Evolutionary conservation across 1,140 invertebrate genomes (phyloP), one percentile per base, ranked within the genome.

Genomic region (Aleiodes sp.): DNA sequence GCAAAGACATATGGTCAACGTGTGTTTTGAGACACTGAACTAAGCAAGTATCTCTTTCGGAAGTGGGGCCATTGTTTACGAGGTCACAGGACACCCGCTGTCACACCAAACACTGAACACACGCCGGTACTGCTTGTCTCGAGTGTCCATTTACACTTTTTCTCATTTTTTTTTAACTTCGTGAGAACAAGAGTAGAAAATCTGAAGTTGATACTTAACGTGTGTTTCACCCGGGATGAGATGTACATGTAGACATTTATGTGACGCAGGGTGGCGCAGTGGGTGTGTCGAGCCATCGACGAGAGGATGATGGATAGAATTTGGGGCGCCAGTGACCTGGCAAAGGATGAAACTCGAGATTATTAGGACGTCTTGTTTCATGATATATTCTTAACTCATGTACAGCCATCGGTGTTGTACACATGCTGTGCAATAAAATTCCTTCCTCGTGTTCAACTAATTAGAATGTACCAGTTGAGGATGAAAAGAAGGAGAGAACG

Each of bases 31-130:
- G 41, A 65, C 8, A 43, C 4, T 10, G 46, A 52, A 16, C 3
- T 12, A 6, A 2, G 21, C 8, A 1, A 9, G 19, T 19, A 52
- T 52, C 16, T 24, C 46, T 3, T 26, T 52, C 4, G 21, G 46
- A 52, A 52, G 6, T 52, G 21, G 21, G 12, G 8, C 19, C 21
- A 52, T 52, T 31, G 56, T 59, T 59, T 59, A 59, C 70, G 68
- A 68, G 62, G 72, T 71, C 60, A 64, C 56, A 66, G 66, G 72
- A 78, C 74, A 78, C 70, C 71, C 57, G 73, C 77, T 81, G 79
- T 82, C 81, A 76, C 73, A 76, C 77, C 76, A 79, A 83, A 82
- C 77, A 80, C 66, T 73, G 78, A 80, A 77, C 80, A 81, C 77
- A 74, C 78, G 70, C 70, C 72, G 62, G 29, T 19, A 10, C 16